Base-by-base conservation (phyloP, 1,140 invertebrate genomes). In the Thalassaphorura encarpata region DNA sequence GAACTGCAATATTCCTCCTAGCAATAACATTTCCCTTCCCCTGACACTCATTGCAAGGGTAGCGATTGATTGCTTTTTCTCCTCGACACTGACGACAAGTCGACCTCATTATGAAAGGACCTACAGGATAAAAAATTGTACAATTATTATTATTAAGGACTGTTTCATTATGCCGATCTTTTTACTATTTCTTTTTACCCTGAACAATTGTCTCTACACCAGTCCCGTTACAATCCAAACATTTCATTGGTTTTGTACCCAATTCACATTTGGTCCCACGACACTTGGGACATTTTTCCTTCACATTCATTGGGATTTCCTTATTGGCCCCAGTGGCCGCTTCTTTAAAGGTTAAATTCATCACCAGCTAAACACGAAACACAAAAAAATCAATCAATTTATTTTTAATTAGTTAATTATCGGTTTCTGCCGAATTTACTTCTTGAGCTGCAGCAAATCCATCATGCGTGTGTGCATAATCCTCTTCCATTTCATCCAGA, bases 71-170 rank as follows among this genome's bases (percentile, higher is more conserved):
- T 69, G 87, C 79, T 52, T 85, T 78, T 0, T 82, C 83, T 3
- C 97, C 97, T 66, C 89, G 80, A 72, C 97, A 99, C 64, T 85
- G 82, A 60, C 92, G 77, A 72, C 97, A 99, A 0, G 95, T 97
- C 11, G 87, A 87, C 49, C 92, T 79, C 91, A 99, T 97, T 18
- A 99, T 83, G 75, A 98, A 99, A 39, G 94, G 93, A 29, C 96
- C 88, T 84, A 56, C 29, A 46, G 53, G n/a, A n/a, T n/a, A n/a
- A n/a, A n/a, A n/a, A 48, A 46, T 45, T 15, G n/a, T 27, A 36
- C 26, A 61, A 53, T 46, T 26, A 60, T 53, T 29, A 46, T 15
- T 41, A 16, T 13, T 45, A 42, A 15, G 1, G 19, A 43, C 8
- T 18, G 23, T 31, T 31, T n/a, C n/a, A n/a, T n/a, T n/a, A n/a